Percentiles rank a stretch among this genome's conserved stretches.
phyloP scores from a whole-genome alignment of 2,113 vertebrate genomes.

The Tragulus kanchil region DNA sequence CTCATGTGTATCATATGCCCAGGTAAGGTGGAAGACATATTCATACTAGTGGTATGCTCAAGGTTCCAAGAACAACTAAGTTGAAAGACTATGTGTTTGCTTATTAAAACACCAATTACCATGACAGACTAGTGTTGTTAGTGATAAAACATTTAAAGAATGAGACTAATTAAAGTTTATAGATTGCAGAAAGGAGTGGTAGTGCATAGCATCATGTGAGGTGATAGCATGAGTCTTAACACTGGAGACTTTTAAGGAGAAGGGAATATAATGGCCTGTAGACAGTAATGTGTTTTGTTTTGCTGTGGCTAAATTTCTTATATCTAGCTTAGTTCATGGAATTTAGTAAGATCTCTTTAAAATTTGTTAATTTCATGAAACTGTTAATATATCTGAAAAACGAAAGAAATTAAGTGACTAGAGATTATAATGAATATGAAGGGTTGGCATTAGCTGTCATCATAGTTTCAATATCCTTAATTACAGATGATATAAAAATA shows the following conservation, averaged over 20 bases:
- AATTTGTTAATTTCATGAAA: conserved; percentile 29
- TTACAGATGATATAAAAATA: not conserved
- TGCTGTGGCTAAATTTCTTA: not conserved
- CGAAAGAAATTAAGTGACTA: not conserved
- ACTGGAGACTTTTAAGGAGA: not conserved
- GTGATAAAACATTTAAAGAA: not conserved
- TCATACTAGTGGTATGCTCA: not conserved
- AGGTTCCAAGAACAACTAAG: not conserved
- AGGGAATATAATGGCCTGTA: not conserved
- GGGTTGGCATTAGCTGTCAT: not conserved
- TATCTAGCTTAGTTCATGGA: not conserved
- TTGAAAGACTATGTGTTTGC: not conserved
- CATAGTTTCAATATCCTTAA: not conserved
- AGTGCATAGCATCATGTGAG: not conserved
- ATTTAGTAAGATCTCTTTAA: conserved; percentile 22
- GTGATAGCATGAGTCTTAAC: not conserved
- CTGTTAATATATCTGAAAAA: not conserved
- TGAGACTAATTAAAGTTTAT: not conserved
- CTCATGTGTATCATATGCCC: accelerated
- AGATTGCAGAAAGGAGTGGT: not conserved
- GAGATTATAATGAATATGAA: not conserved
- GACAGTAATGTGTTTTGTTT: not conserved
- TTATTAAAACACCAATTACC: not conserved
- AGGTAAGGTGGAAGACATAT: not conserved
- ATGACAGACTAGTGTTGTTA: not conserved